These are phyloP conservation scores for Agrotis clavis DNA, from an alignment of 2,888 invertebrate species.

Conservation along the genomic window DNA sequence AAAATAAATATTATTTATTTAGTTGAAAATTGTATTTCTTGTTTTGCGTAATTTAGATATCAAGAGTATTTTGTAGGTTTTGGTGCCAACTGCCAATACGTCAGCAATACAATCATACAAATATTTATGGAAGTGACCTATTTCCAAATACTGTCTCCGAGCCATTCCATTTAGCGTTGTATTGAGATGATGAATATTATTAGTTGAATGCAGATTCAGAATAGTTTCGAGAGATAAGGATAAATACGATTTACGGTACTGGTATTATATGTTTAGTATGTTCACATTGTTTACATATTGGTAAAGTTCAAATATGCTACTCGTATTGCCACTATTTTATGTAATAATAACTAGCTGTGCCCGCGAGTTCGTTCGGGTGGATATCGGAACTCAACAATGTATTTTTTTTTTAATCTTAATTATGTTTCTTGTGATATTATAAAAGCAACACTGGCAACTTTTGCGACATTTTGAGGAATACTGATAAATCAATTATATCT, in stretches of 20 bases:
- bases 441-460: neutral
- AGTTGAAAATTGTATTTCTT: neutral
- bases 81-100: neutral
- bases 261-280: neutral
- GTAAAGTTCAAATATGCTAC: neutral
- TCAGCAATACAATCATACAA: conserved; percentile 17
- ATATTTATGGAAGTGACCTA: conserved; percentile 48
- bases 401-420: too few species aligned
- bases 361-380: too few species aligned
- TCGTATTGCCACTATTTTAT: neutral
- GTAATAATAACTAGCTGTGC: neutral
- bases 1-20: neutral
- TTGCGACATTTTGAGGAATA: too few species aligned
- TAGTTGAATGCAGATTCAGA: conserved; percentile 11
- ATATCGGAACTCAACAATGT: too few species aligned
- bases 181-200: conserved; percentile 9
- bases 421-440: neutral
- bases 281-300: too few species aligned
- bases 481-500: too few species aligned
- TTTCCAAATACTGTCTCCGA: conserved; percentile 22
- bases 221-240: conserved; percentile 3
- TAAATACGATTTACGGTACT: neutral
- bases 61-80: neutral
- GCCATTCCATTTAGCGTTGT: conserved; percentile 16
- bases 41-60: neutral